phyloP scores from a whole-genome alignment of 2,888 invertebrate genomes.

The Protophormia terraenovae region DNA sequence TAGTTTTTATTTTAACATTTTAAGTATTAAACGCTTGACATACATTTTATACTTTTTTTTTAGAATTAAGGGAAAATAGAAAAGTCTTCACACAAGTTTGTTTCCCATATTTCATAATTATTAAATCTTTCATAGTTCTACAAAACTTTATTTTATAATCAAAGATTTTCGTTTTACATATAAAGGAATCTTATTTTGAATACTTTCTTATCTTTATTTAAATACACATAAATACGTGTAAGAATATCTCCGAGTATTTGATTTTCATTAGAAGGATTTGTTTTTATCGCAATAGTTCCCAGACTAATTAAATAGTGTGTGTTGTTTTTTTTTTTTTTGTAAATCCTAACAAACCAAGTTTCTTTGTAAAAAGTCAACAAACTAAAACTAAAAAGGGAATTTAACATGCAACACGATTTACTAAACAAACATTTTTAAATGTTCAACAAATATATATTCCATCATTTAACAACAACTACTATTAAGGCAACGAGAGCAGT shows the following conservation, averaged over 20 bases:
- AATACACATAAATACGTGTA: not conserved
- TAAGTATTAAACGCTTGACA: conserved; percentile 1
- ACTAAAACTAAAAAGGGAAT: conserved; percentile 7
- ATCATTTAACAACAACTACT: not conserved
- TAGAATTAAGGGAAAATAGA: not conserved
- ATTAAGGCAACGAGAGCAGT: not conserved
- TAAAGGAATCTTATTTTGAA: not conserved
- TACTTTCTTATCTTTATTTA: not conserved
- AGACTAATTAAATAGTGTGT: conserved; percentile 12
- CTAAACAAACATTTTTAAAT: conserved; percentile 43
- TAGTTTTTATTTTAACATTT: not conserved
- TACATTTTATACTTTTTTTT: not conserved
- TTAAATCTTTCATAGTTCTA: not conserved
- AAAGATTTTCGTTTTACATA: not conserved
- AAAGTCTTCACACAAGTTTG: not conserved
- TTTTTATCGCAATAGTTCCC: not conserved
- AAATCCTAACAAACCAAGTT: conserved; percentile 19
- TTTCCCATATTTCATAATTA: not conserved
- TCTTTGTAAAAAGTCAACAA: conserved; percentile 21
- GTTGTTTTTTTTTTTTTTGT: not conserved
- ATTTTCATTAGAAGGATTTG: conserved; percentile 23
- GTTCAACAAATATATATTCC: conserved; percentile 4
- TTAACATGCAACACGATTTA: conserved; percentile 7
- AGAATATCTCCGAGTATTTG: not conserved
- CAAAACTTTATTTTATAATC: not conserved